phyloP scores from a whole-genome alignment of 2,797 vertebrate species.

The Catostomus latipinnis region DNA sequence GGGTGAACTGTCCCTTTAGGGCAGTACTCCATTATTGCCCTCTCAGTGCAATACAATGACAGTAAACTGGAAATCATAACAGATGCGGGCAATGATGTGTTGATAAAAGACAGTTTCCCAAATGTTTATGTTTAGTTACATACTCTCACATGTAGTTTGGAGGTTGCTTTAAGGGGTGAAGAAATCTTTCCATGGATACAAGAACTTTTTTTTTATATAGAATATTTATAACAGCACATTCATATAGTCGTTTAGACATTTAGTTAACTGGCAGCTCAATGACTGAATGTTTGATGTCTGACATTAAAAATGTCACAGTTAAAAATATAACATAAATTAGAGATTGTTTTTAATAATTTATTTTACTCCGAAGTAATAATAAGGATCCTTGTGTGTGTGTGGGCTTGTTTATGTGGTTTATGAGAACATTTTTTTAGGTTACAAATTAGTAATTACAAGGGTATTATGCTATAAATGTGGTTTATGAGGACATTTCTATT shows the following conservation, averaged over 20 bases:
- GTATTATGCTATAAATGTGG: too few relatives aligned
- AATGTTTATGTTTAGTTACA: background rate
- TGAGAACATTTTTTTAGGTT: too few relatives aligned
- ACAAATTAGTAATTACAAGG: too few relatives aligned
- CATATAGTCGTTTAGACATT: background rate
- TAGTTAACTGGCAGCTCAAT: background rate
- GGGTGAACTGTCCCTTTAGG: background rate
- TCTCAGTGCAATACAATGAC: background rate
- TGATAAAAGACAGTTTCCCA: background rate
- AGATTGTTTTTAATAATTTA: background rate
- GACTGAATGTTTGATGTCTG: constrained; percentile 1
- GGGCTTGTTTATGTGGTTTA: background rate
- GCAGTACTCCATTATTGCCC: constrained; percentile 7
- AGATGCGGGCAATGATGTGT: background rate
- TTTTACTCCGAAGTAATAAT: too few relatives aligned
- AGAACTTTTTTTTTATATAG: background rate
- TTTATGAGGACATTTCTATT: too few relatives aligned
- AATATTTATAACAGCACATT: background rate
- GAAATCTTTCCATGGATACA: background rate
- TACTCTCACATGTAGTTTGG: background rate
- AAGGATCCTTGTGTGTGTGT: background rate
- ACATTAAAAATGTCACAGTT: constrained; percentile 20
- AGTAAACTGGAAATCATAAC: background rate
- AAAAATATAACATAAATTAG: background rate
- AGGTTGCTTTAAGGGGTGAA: background rate